These are phyloP conservation scores for Spongilla lacustris DNA, from an alignment of 37 sponge, comb jelly and placozoan genomes.

Conservation along the genomic window DNA sequence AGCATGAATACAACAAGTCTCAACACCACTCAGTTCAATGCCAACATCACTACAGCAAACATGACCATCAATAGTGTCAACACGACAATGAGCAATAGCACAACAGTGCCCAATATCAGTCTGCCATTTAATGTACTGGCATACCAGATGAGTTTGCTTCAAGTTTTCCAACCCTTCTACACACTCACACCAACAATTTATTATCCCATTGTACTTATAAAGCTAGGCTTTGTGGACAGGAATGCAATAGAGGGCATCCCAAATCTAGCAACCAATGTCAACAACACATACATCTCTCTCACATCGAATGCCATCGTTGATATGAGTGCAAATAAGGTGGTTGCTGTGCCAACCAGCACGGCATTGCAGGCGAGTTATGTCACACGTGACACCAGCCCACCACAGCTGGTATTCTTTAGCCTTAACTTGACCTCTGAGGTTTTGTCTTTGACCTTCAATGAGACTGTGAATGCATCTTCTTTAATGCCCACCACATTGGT, in stretches of 20 bases:
- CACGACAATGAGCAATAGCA: background rate
- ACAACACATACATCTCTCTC: constrained; percentile 71
- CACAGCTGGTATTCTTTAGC: constrained; percentile 60
- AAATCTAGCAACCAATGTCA: constrained; percentile 51
- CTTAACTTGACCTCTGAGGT: constrained; percentile 76
- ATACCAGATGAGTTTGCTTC: too few relatives aligned
- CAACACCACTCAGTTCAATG: too few relatives aligned
- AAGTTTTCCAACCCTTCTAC: constrained; percentile 29
- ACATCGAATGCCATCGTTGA: constrained; percentile 48
- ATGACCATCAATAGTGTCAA: background rate
- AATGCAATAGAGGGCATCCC: constrained; percentile 66
- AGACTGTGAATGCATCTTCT: constrained; percentile 72
- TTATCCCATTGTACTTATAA: constrained; percentile 59
- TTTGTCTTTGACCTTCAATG: constrained; percentile 79
- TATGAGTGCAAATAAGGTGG: constrained; percentile 75
- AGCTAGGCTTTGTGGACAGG: constrained; percentile 66
- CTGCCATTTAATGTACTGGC: too few relatives aligned
- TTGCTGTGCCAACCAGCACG: constrained; percentile 27
- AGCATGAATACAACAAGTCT: background rate
- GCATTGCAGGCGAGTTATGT: constrained; percentile 36
- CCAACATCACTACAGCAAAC: background rate
- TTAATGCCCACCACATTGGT: constrained; percentile 29
- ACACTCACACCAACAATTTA: constrained; percentile 49
- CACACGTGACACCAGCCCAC: constrained; percentile 59
- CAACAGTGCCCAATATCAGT: too few relatives aligned